Percentiles rank a stretch among this genome's conserved stretches.
These are phyloP conservation scores for Sphaeridia pumilis DNA, from an alignment of 2,888 invertebrate species.

Conservation along the genomic window DNA sequence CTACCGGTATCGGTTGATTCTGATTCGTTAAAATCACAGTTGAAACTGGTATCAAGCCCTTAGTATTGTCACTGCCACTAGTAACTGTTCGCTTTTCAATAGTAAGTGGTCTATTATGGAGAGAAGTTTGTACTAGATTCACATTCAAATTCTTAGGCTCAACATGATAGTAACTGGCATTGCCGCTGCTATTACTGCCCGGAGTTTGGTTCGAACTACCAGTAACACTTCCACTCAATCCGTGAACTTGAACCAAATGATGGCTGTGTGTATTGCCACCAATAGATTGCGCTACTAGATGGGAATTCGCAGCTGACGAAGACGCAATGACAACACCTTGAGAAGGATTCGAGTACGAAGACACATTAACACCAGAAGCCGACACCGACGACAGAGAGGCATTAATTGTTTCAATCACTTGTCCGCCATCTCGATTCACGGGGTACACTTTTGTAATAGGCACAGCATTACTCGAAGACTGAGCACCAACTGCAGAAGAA, in stretches of 20 bases:
- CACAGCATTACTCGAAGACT: slow-evolving; percentile 17
- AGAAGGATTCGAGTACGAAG: slow-evolving; percentile 11
- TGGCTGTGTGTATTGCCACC: slow-evolving; percentile 20
- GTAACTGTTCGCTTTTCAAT: slow-evolving; percentile 26
- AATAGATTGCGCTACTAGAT: slow-evolving; percentile 12
- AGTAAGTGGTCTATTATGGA: slow-evolving; percentile 21
- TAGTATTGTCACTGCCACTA: slow-evolving; percentile 8
- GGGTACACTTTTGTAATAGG: slow-evolving; percentile 34
- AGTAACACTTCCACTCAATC: slow-evolving; percentile 18
- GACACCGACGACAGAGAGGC: slow-evolving; percentile 13
- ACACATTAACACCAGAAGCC: slow-evolving; percentile 21
- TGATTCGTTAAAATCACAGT: slow-evolving; percentile 30
- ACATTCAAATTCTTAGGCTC: slow-evolving; percentile 26
- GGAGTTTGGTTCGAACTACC: slow-evolving; percentile 17
- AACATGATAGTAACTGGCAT: slow-evolving; percentile 26
- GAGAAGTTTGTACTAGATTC: slow-evolving; percentile 22
- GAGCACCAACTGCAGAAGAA: slow-evolving; percentile 18
- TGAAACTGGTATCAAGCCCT: slow-evolving; percentile 21
- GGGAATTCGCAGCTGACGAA: slow-evolving; percentile 12
- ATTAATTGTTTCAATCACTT: slow-evolving; percentile 22
- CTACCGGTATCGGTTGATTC: slow-evolving; percentile 19
- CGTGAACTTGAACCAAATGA: slow-evolving; percentile 31
- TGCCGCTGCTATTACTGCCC: slow-evolving; percentile 7
- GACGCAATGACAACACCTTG: slow-evolving; percentile 26
- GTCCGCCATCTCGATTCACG: slow-evolving; percentile 27